phyloP scores from a whole-genome alignment of 2,888 invertebrate species.

The Cordilura impudica region DNA sequence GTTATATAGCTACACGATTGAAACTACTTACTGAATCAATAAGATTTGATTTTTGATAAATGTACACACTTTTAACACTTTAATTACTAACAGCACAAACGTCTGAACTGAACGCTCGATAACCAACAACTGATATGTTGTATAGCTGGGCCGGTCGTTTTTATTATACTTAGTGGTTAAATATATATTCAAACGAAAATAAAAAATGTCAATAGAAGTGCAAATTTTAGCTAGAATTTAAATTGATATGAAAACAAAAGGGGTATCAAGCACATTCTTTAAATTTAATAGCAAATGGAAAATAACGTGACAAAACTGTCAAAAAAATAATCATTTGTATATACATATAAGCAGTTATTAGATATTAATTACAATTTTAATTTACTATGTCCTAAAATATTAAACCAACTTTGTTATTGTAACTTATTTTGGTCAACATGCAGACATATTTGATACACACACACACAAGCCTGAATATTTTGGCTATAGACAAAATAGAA shows the following conservation, averaged over 20 bases:
- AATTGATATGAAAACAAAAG: too few species aligned
- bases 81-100: neutral
- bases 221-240: constrained; percentile 2
- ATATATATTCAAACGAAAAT: neutral
- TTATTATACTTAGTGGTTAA: neutral
- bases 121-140: constrained; percentile 5
- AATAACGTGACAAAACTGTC: constrained; percentile 25
- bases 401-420: neutral
- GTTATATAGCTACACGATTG: too few species aligned
- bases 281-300: neutral
- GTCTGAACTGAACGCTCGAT: neutral
- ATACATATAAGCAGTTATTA: neutral
- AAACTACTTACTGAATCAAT: too few species aligned
- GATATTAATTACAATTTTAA: constrained; percentile 26
- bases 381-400: neutral
- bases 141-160: neutral
- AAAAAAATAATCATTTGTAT: neutral
- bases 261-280: neutral
- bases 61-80: neutral
- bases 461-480: too few species aligned
- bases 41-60: too few species aligned
- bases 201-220: neutral
- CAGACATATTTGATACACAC: too few species aligned
- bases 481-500: neutral
- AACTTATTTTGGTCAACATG: neutral